Conservation (phyloP, 2,888 invertebrate genomes). For the Campoletis raptor region DNA sequence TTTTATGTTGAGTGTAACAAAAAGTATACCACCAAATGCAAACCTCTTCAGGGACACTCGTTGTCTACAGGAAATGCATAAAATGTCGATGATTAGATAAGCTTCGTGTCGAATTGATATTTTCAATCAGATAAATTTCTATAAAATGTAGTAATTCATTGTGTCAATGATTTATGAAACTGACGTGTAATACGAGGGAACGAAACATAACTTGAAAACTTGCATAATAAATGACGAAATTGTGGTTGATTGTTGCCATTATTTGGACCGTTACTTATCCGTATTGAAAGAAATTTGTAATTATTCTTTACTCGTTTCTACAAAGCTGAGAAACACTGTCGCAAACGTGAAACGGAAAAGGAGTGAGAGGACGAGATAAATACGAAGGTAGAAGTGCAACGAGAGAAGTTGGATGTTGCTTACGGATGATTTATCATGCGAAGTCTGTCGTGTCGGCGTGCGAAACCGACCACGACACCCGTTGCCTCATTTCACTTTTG, state of each 20-base stretch:
- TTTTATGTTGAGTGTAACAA: background rate
- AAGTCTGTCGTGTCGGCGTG: conserved; percentile 62
- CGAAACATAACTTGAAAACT: conserved; percentile 35
- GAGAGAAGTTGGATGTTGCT: conserved; percentile 44
- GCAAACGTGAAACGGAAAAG: conserved; percentile 12
- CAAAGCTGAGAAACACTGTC: conserved; percentile 48
- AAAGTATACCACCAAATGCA: background rate
- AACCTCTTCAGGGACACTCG: background rate
- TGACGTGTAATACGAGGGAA: conserved; percentile 50
- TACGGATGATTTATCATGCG: conserved; percentile 64
- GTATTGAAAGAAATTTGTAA: background rate
- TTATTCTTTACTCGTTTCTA: conserved; percentile 2
- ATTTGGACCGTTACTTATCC: conserved; percentile 44
- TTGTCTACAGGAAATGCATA: background rate
- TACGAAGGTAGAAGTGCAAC: conserved; percentile 6
- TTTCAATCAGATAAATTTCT: background rate
- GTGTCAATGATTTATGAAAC: background rate
- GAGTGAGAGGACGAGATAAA: background rate
- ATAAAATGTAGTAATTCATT: background rate
- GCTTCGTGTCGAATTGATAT: background rate
- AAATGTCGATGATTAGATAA: background rate
- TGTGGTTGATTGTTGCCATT: conserved; percentile 60
- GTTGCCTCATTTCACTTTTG: conserved; percentile 65
- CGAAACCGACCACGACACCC: conserved; percentile 65
- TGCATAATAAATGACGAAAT: conserved; percentile 60